Conservation (phyloP, 2,797 vertebrate genomes). For the Pelodytes ibericus region DNA sequence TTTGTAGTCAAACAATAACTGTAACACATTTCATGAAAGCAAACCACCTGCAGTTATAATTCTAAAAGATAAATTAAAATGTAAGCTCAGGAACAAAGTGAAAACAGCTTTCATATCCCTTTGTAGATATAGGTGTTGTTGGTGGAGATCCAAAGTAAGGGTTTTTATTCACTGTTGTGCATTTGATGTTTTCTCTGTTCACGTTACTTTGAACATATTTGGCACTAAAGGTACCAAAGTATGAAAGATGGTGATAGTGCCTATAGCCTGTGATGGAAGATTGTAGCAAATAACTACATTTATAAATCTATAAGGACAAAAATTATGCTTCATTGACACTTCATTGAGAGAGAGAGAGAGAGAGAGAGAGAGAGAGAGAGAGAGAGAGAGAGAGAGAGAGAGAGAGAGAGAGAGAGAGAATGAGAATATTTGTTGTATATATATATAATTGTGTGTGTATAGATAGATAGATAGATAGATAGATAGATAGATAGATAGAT, state of each 20-base stretch:
- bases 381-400: too few relatives aligned
- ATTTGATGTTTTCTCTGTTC: conserved; percentile 35
- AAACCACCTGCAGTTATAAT: conserved; percentile 19
- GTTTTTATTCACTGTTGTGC: conserved; percentile 28
- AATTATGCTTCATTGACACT: neutral
- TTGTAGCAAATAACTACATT: conserved; percentile 7
- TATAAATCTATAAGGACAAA: neutral
- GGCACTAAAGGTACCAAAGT: neutral
- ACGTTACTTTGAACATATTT: conserved; percentile 33
- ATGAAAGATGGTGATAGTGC: conserved; percentile 2
- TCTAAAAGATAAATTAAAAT: conserved; percentile 36
- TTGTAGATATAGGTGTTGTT: conserved; percentile 11
- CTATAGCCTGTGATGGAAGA: neutral
- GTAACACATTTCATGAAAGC: conserved; percentile 26
- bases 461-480: too few relatives aligned
- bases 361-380: too few relatives aligned
- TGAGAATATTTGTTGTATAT: too few relatives aligned
- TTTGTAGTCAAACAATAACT: conserved; percentile 23
- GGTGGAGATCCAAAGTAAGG: conserved; percentile 30
- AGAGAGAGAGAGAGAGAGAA: too few relatives aligned
- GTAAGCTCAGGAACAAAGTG: conserved; percentile 31
- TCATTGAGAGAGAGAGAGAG: too few relatives aligned
- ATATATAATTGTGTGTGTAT: too few relatives aligned
- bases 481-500: too few relatives aligned
- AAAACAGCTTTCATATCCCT: conserved; percentile 16